These are phyloP conservation scores for Microtus richardsoni DNA, from an alignment of 2,113 vertebrate genomes.

Conservation along the genomic window DNA sequence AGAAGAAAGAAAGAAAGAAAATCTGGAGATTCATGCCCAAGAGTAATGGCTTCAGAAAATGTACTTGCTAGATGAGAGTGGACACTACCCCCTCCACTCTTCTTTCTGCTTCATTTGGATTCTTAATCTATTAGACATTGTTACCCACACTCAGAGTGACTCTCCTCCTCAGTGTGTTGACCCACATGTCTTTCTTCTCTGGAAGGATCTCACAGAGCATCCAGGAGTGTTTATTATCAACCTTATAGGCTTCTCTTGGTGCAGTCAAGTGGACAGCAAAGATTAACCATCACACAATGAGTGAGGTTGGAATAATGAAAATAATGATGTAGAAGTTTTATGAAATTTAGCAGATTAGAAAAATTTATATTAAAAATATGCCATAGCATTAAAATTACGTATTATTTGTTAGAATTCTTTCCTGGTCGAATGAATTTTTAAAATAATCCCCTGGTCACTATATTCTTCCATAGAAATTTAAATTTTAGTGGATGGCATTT, in stretches of 20 bases:
- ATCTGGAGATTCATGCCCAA: not conserved
- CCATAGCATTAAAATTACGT: not conserved
- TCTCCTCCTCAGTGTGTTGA: not conserved
- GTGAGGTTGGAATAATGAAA: conserved; percentile 11
- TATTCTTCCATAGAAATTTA: not conserved
- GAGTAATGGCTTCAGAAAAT: not conserved
- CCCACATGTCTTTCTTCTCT: not conserved
- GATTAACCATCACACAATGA: not conserved
- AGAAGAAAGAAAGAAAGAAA: not conserved
- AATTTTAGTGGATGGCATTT: not conserved
- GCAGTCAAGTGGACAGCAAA: not conserved
- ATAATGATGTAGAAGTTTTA: not conserved
- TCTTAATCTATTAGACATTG: no score
- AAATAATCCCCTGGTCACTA: not conserved
- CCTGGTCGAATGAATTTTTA: not conserved
- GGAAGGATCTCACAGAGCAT: not conserved
- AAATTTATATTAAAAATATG: not conserved
- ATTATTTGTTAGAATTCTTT: conserved; percentile 13
- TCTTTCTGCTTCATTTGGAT: not conserved
- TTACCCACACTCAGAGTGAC: no score
- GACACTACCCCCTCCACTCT: not conserved
- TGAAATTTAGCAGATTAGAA: not conserved
- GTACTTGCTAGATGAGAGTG: not conserved
- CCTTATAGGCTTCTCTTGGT: no score
- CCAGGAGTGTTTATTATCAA: not conserved